Evolutionary conservation across 2,797 vertebrate species (phyloP).

Genomic region (Otolemur crassicaudatus): DNA sequence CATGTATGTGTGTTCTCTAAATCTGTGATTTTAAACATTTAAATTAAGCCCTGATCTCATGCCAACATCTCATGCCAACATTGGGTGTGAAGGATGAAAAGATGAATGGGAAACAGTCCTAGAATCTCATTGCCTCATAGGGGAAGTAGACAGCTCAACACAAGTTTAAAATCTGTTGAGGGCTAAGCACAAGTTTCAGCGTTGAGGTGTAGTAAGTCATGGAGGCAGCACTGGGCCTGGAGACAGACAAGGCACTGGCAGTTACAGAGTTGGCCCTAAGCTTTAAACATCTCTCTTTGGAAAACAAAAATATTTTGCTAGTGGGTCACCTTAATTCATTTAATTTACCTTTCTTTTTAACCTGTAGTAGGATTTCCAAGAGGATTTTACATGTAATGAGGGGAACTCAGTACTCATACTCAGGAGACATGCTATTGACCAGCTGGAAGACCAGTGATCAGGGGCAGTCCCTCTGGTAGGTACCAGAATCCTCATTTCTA

Average conservation of each 20-base stretch:
- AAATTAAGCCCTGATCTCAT: background rate
- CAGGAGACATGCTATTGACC: background rate
- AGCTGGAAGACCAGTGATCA: background rate
- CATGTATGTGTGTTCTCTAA: background rate
- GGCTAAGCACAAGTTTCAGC: background rate
- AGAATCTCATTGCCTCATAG: background rate
- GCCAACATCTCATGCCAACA: background rate
- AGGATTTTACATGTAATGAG: background rate
- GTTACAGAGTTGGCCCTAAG: background rate
- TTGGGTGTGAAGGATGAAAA: background rate
- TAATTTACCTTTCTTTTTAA: background rate
- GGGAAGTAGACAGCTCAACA: background rate
- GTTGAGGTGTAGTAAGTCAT: background rate
- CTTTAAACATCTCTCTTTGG: background rate
- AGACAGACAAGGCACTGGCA: background rate
- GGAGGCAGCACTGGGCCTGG: rapidly evolving
- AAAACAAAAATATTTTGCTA: background rate
- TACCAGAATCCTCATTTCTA: background rate
- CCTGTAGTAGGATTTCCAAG: background rate
- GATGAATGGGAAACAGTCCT: background rate
- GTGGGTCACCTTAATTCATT: background rate
- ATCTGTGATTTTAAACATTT: background rate
- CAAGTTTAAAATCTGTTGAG: background rate
- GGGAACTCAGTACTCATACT: background rate
- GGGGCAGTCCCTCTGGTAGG: no score